Evolutionary conservation across 2,113 vertebrate genomes (phyloP).

Genomic region (Tricholaema leucomelas): DNA sequence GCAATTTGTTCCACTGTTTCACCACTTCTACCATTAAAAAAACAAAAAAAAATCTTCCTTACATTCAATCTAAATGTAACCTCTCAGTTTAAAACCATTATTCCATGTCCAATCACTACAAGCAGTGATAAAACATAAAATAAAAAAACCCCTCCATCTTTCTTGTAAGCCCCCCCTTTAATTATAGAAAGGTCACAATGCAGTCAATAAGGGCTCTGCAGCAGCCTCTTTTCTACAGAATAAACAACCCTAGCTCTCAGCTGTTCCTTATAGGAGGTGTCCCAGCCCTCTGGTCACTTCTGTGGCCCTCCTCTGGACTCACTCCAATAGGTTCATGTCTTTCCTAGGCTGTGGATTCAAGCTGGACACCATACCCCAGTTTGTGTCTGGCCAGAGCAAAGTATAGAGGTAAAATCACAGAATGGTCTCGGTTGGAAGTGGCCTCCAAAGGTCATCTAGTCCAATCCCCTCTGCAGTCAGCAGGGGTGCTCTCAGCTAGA

Average conservation of each 20-base stretch:
- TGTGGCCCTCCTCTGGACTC: neutral
- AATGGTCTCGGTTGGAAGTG: too few species aligned
- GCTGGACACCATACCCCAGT: fast-evolving
- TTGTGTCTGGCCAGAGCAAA: neutral
- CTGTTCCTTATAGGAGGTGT: neutral
- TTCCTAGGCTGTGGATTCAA: neutral
- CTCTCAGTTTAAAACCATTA: neutral
- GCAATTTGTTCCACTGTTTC: neutral
- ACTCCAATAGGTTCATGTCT: neutral
- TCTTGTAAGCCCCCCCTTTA: neutral
- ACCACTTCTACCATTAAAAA: neutral
- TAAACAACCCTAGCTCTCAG: neutral
- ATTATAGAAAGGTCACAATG: neutral
- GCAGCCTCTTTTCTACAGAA: neutral
- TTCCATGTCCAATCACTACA: neutral
- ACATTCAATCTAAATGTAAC: neutral
- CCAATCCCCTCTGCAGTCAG: too few species aligned
- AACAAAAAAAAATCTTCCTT: neutral
- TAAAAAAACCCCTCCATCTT: neutral
- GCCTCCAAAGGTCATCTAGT: too few species aligned
- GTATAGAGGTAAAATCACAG: neutral
- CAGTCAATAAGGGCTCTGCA: neutral
- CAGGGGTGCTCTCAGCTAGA: too few species aligned
- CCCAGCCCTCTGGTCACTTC: neutral
- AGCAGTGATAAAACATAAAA: neutral